These are phyloP conservation scores for Plebejus melissa DNA, from an alignment of 2,888 invertebrate genomes.

Conservation along the genomic window DNA sequence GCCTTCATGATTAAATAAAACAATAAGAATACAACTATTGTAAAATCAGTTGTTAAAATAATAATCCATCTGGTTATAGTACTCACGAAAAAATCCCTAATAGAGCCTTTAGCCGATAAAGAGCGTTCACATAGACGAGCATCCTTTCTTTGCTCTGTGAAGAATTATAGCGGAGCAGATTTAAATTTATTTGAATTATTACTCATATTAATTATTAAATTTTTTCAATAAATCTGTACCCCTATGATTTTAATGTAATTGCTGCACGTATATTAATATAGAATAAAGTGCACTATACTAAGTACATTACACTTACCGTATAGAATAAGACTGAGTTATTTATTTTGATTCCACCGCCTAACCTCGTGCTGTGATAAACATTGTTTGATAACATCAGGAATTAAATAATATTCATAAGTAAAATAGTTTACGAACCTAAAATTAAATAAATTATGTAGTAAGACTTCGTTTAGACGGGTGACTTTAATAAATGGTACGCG, in stretches of 20 bases:
- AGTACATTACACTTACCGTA: conserved; percentile 49
- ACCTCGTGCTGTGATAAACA: conserved; percentile 65
- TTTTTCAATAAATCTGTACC: conserved; percentile 45
- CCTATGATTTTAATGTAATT: conserved; percentile 50
- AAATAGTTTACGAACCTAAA: conserved; percentile 17
- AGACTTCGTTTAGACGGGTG: conserved; percentile 10
- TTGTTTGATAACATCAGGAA: conserved; percentile 34
- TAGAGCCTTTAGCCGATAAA: neutral
- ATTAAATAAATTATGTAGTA: conserved; percentile 19
- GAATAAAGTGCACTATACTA: conserved; percentile 65
- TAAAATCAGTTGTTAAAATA: neutral
- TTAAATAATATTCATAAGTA: conserved; percentile 19
- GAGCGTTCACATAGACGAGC: neutral
- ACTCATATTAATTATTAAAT: conserved; percentile 30
- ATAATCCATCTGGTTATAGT: neutral
- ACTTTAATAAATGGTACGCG: neutral
- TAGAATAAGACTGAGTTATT: conserved; percentile 68
- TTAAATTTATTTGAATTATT: conserved; percentile 34
- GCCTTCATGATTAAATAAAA: no score
- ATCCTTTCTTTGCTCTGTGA: neutral
- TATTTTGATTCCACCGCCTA: conserved; percentile 40
- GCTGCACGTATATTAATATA: conserved; percentile 60
- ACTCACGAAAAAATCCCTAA: neutral
- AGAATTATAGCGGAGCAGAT: conserved; percentile 50
- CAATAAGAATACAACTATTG: neutral